A percentile compares a stretch with the other conserved stretches of the same genome.
These are phyloP conservation scores for Spondyliosoma cantharus DNA, from an alignment of 2,797 vertebrate genomes.

Conservation along the genomic window DNA sequence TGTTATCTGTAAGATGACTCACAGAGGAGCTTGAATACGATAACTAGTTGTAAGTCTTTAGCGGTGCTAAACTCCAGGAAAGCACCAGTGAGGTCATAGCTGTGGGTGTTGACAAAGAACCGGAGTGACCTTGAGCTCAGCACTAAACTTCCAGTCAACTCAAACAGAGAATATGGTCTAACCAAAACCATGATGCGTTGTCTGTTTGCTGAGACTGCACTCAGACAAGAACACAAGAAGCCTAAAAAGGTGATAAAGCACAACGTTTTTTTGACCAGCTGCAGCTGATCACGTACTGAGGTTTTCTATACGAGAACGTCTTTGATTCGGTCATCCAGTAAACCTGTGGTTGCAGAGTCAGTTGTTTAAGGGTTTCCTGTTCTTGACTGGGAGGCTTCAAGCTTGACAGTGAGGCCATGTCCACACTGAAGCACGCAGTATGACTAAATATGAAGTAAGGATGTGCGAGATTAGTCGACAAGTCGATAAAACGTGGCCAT, in stretches of 20 bases:
- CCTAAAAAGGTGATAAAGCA: not conserved
- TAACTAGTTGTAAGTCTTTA: not conserved
- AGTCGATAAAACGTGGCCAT: no score
- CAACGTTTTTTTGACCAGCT: not conserved
- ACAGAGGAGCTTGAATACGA: not conserved
- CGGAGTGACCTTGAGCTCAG: not conserved
- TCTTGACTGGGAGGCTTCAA: not conserved
- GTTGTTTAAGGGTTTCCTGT: conserved; percentile 22
- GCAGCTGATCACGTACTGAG: no score
- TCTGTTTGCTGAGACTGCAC: conserved; percentile 12
- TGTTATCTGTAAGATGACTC: not conserved
- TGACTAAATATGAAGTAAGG: no score
- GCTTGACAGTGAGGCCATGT: conserved; percentile 1
- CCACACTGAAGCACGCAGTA: not conserved
- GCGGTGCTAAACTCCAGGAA: not conserved
- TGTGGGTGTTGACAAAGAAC: conserved; percentile 1
- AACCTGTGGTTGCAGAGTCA: not conserved
- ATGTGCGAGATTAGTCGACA: no score
- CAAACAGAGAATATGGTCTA: conserved; percentile 9
- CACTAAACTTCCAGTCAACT: not conserved
- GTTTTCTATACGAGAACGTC: not conserved
- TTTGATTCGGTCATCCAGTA: conserved; percentile 18
- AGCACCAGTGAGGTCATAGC: not conserved
- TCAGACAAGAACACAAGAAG: not conserved
- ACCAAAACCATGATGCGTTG: not conserved